Evolutionary conservation across 2,888 invertebrate species (phyloP).

Genomic region (Azorinus chamasolen): DNA sequence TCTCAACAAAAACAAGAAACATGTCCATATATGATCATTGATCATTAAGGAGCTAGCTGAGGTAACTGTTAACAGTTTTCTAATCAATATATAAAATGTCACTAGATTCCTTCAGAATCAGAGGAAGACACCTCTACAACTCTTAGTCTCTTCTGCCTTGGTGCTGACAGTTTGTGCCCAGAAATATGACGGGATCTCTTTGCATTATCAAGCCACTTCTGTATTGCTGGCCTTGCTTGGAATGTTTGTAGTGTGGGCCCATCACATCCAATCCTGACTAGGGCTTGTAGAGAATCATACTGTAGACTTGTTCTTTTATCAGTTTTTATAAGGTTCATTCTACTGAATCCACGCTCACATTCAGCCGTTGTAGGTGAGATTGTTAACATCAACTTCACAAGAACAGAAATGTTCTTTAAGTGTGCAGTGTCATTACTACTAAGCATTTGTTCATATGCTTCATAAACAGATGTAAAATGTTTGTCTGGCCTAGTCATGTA

Average conservation of each 20-base stretch:
- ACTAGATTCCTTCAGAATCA: no score
- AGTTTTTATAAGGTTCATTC: slow-evolving; percentile 12
- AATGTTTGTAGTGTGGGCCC: slow-evolving; percentile 13
- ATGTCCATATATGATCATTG: no score
- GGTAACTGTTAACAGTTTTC: no score
- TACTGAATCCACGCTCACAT: no score
- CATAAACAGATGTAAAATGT: not conserved
- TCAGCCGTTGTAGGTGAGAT: slow-evolving; percentile 1
- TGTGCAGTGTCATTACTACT: not conserved
- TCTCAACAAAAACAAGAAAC: no score
- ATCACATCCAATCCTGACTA: slow-evolving; percentile 17
- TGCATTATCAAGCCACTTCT: slow-evolving; percentile 1
- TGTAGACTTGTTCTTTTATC: slow-evolving; percentile 5
- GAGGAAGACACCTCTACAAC: no score
- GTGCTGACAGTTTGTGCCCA: slow-evolving; percentile 11
- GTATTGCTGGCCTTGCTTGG: not conserved
- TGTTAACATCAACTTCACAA: not conserved
- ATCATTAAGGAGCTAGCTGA: no score
- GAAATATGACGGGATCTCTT: slow-evolving; percentile 5
- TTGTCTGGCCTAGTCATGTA: not conserved
- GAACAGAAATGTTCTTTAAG: not conserved
- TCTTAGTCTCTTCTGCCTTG: no score
- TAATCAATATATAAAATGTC: no score
- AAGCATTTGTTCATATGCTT: slow-evolving; percentile 1
- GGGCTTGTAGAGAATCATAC: not conserved